Evolutionary conservation across 2,888 invertebrate species (phyloP).

Genomic region (Nomada fucata): DNA sequence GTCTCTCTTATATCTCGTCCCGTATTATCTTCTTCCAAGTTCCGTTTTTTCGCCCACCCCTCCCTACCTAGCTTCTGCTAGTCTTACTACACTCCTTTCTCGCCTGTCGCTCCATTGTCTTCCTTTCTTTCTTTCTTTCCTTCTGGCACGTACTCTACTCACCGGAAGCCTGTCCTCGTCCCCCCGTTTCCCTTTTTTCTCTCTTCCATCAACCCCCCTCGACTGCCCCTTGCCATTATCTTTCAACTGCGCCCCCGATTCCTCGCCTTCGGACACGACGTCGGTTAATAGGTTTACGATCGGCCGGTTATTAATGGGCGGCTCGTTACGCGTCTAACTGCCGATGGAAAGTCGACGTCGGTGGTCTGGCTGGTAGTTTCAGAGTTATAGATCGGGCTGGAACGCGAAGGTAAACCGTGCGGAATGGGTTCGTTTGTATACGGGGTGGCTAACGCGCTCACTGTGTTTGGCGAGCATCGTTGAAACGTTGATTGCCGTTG

Average conservation of each 20-base stretch:
- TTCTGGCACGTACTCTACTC: background rate
- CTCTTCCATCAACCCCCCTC: background rate
- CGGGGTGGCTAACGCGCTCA: background rate
- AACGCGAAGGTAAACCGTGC: background rate
- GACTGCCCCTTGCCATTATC: constrained; percentile 27
- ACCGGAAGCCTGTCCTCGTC: background rate
- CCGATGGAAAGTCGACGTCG: background rate
- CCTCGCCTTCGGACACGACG: constrained; percentile 23
- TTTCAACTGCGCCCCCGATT: constrained; percentile 16
- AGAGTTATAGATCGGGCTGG: background rate
- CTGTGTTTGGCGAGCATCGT: background rate
- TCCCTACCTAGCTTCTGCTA: background rate
- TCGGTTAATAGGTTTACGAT: constrained; percentile 53
- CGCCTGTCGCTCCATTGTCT: background rate
- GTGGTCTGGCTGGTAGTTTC: background rate
- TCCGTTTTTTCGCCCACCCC: background rate
- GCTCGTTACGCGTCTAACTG: constrained; percentile 30
- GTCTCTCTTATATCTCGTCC: constrained; percentile 34
- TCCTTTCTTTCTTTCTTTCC: background rate
- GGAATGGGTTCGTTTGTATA: background rate
- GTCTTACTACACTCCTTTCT: constrained; percentile 10
- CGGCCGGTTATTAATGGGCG: constrained; percentile 38
- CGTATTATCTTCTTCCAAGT: constrained; percentile 39
- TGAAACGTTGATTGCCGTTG: constrained; percentile 14
- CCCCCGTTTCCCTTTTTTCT: background rate